These are phyloP conservation scores for Cotesia vestalis DNA, from an alignment of 1,140 invertebrate species.

Conservation along the genomic window DNA sequence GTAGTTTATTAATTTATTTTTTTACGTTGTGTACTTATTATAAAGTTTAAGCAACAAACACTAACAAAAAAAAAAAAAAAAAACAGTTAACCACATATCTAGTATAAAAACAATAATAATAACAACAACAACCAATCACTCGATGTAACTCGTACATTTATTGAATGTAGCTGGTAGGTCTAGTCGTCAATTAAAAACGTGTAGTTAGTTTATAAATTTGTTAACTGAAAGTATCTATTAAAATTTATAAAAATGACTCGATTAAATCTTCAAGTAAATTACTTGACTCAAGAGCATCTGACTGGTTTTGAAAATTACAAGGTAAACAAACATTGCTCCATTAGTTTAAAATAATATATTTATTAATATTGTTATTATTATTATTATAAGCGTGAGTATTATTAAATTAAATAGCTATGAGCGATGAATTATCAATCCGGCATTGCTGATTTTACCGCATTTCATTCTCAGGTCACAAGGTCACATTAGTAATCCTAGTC, in stretches of 20 bases:
- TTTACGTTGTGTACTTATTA: not conserved
- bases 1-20: slow-evolving; percentile 17
- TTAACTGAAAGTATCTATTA: not conserved
- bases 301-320: slow-evolving; percentile 93
- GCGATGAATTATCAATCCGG: slow-evolving; percentile 10
- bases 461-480: not conserved
- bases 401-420: no score
- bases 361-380: no score
- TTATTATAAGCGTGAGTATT: no score
- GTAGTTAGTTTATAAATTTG: slow-evolving; percentile 2
- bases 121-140: slow-evolving; percentile 8
- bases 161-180: slow-evolving; percentile 24
- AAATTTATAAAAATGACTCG: slow-evolving; percentile 43
- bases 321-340: slow-evolving; percentile 66
- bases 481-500: slow-evolving; percentile 6
- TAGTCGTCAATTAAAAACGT: slow-evolving; percentile 29
- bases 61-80: not conserved
- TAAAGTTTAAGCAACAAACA: not conserved
- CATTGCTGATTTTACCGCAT: slow-evolving; percentile 10
- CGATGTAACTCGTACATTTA: slow-evolving; percentile 27
- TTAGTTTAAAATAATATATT: not conserved
- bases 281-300: slow-evolving; percentile 82
- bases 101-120: not conserved
- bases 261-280: slow-evolving; percentile 72
- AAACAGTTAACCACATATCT: not conserved